phyloP scores from a whole-genome alignment of 37 sponge, comb jelly and placozoan genomes.

The Eunapius fragilis region DNA sequence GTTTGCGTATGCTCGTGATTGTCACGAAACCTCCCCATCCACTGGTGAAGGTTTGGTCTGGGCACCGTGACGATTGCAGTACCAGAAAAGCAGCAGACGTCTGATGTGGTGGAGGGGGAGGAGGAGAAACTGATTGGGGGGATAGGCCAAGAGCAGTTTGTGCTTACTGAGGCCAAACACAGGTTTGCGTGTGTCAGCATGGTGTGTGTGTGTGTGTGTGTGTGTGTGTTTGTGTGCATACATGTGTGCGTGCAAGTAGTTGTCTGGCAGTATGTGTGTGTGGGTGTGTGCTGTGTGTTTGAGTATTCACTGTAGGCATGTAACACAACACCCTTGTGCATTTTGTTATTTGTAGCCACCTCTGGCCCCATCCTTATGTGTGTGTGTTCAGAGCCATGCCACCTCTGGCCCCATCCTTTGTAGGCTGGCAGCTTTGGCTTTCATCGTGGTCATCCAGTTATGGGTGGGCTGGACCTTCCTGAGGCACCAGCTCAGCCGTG shows the following conservation, averaged over 20 bases:
- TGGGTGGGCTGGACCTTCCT: constrained; percentile 75
- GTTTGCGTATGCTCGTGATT: too few species aligned
- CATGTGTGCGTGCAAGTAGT: neutral
- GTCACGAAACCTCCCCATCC: too few species aligned
- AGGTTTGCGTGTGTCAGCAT: constrained; percentile 2
- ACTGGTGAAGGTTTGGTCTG: constrained; percentile 9
- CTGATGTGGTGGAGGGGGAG: constrained; percentile 8
- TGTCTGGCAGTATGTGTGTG: neutral
- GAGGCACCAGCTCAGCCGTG: constrained; percentile 20
- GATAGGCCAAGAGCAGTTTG: neutral
- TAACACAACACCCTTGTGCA: too few species aligned
- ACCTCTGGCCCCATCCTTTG: neutral
- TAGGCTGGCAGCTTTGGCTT: constrained; percentile 54
- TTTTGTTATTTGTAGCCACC: neutral
- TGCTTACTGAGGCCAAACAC: neutral
- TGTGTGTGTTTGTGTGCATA: neutral
- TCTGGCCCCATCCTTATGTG: neutral
- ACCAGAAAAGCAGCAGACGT: neutral
- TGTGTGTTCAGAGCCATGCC: neutral
- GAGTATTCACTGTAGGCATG: too few species aligned
- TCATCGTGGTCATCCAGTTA: constrained; percentile 61
- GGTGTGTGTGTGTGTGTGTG: neutral
- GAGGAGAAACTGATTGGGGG: neutral
- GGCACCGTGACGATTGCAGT: neutral
- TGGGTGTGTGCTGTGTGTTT: neutral